These are phyloP conservation scores for Lypha dubia DNA, from an alignment of 2,888 invertebrate species.

Conservation along the genomic window DNA sequence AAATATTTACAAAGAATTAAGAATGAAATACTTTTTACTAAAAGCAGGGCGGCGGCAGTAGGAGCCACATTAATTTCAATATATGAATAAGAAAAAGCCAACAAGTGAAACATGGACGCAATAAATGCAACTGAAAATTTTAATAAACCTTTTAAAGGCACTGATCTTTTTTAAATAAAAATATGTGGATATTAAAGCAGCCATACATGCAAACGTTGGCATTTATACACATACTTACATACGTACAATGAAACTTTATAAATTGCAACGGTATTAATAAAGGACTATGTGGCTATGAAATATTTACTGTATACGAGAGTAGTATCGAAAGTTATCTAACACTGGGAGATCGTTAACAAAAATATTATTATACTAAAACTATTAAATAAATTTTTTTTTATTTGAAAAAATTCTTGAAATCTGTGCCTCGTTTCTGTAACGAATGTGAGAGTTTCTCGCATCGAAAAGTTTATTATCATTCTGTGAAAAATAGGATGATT, in stretches of 20 bases:
- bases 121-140: slow-evolving; percentile 40
- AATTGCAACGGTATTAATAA: slow-evolving; percentile 23
- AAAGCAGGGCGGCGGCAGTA: background rate
- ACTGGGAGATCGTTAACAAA: too few species aligned
- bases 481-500: too few species aligned
- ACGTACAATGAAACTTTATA: background rate
- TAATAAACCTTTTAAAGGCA: slow-evolving; percentile 64
- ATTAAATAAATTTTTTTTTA: background rate
- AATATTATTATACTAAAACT: too few species aligned
- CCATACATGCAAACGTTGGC: background rate
- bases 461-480: too few species aligned
- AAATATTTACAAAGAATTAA: slow-evolving; percentile 26
- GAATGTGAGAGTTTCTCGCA: too few species aligned
- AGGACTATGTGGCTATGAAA: background rate
- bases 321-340: background rate
- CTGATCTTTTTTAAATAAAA: slow-evolving; percentile 63
- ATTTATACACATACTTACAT: background rate
- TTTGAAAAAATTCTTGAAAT: background rate
- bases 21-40: slow-evolving; percentile 9
- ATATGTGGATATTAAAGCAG: background rate
- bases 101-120: background rate
- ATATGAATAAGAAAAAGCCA: background rate
- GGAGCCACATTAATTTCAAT: background rate
- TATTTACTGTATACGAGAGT: background rate
- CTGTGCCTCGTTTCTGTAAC: too few species aligned